phyloP scores from a whole-genome alignment of 2,888 invertebrate genomes.

The Reticulitermes lucifugus region DNA sequence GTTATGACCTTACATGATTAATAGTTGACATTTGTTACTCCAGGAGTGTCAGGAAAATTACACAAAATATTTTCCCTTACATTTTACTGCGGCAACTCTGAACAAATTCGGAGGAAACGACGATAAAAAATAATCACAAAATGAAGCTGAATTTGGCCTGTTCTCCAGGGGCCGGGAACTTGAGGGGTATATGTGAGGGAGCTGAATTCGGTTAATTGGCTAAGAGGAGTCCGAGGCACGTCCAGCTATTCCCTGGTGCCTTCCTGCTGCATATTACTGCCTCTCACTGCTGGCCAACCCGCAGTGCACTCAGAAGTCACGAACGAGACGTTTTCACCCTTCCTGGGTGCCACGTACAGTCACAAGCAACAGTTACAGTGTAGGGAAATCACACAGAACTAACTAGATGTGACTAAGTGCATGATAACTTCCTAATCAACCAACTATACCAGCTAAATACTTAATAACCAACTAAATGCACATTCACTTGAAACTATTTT shows the following conservation, averaged over 20 bases:
- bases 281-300: neutral
- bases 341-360: neutral
- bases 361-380: neutral
- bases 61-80: neutral
- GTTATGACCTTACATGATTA: neutral
- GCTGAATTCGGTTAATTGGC: slow-evolving; percentile 15
- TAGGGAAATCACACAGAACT: too few relatives aligned
- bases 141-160: neutral
- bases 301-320: neutral
- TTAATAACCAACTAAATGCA: too few relatives aligned
- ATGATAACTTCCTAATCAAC: too few relatives aligned
- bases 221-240: slow-evolving; percentile 24
- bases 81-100: neutral
- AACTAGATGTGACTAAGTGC: too few relatives aligned
- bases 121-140: slow-evolving; percentile 2
- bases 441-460: too few relatives aligned
- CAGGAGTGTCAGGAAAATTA: neutral
- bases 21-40: neutral
- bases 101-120: neutral
- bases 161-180: neutral
- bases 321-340: slow-evolving; percentile 30
- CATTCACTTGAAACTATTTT: too few relatives aligned
- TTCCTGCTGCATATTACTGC: slow-evolving; percentile 6
- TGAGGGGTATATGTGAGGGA: neutral
- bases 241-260: slow-evolving; percentile 15